These are phyloP conservation scores for Pogonophryne albipinna DNA, from an alignment of 2,797 vertebrate genomes.

Conservation along the genomic window DNA sequence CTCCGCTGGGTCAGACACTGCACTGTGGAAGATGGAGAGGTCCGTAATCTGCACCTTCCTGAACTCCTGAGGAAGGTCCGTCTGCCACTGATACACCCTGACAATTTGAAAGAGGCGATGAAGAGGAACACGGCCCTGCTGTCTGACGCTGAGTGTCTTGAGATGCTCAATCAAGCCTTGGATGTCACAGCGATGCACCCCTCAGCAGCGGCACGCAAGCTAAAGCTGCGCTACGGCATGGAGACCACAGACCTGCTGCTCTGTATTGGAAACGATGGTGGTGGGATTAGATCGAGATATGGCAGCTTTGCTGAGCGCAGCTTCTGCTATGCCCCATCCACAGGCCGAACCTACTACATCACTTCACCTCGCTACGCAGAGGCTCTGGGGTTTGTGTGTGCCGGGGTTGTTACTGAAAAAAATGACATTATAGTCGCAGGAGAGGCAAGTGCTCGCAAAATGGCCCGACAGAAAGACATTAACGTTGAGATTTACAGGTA, in stretches of 20 bases:
- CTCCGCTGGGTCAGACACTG: constrained; percentile 91
- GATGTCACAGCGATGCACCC: constrained; percentile 84
- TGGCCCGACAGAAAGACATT: constrained; percentile 90
- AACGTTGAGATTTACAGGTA: constrained; percentile 95
- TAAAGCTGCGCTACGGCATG: constrained; percentile 95
- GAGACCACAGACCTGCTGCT: constrained; percentile 95
- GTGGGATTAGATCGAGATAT: constrained; percentile 92
- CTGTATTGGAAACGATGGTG: constrained; percentile 93
- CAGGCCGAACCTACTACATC: constrained; percentile 90
- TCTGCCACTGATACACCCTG: constrained; percentile 88
- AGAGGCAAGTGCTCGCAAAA: constrained; percentile 90
- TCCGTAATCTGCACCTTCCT: constrained; percentile 85
- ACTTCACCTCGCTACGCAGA: constrained; percentile 95
- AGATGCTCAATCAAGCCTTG: constrained; percentile 90
- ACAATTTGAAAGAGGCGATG: constrained; percentile 89
- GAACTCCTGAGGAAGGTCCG: constrained; percentile 94
- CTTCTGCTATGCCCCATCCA: constrained; percentile 92
- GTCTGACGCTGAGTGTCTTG: constrained; percentile 89
- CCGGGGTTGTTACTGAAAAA: constrained; percentile 92
- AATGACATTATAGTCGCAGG: constrained; percentile 94
- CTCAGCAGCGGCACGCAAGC: constrained; percentile 82
- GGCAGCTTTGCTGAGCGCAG: constrained; percentile 91
- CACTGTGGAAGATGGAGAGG: constrained; percentile 68
- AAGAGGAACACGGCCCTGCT: constrained; percentile 92
- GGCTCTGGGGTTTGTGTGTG: constrained; percentile 90